Evolutionary conservation across 2,888 invertebrate species (phyloP).

Genomic region (Dysmachus trigonus): DNA sequence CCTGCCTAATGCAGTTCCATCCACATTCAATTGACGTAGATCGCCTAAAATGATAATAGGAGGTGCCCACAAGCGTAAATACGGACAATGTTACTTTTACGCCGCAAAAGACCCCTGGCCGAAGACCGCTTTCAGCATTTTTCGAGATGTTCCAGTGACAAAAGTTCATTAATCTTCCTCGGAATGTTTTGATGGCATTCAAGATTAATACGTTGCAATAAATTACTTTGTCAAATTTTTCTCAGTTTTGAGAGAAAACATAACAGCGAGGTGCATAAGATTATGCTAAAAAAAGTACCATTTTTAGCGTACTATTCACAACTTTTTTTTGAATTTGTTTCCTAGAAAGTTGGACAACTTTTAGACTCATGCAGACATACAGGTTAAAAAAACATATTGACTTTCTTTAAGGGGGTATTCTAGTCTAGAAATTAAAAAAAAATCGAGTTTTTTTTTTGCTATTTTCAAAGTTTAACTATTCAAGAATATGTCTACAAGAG

Average conservation of each 20-base stretch:
- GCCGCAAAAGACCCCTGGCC: neutral
- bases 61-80: neutral
- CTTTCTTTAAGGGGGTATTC: no score
- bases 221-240: neutral
- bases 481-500: no score
- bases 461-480: no score
- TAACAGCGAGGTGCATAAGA: neutral
- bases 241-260: neutral
- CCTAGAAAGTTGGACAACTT: neutral
- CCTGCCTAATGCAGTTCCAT: neutral
- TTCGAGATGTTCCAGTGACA: neutral
- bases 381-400: no score
- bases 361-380: neutral
- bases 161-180: conserved; percentile 18
- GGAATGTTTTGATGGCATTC: conserved; percentile 1
- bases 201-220: conserved; percentile 8
- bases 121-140: neutral
- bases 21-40: neutral
- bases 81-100: neutral
- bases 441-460: no score
- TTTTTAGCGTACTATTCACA: neutral
- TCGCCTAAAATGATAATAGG: neutral
- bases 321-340: neutral
- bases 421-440: no score
- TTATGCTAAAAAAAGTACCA: neutral